Evolutionary conservation across 2,888 invertebrate genomes (phyloP).

Genomic region (Heliconius cydno): DNA sequence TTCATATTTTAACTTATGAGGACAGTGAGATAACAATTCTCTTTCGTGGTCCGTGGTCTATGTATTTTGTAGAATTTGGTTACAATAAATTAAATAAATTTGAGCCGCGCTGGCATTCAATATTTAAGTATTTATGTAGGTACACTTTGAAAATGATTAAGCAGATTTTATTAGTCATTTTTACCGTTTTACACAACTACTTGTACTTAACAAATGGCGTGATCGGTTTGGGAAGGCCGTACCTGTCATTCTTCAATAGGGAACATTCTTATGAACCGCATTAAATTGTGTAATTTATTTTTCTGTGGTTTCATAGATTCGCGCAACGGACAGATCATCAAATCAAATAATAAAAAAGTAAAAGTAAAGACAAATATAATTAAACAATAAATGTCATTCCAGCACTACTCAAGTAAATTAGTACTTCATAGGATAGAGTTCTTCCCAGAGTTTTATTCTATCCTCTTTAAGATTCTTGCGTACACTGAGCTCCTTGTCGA

Average conservation of each 20-base stretch:
- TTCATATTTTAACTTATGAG: not conserved
- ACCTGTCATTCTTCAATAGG: not conserved
- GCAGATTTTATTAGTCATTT: not conserved
- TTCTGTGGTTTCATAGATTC: not conserved
- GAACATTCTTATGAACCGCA: not conserved
- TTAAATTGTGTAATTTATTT: not conserved
- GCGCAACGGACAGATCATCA: too few relatives aligned
- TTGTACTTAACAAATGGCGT: not conserved
- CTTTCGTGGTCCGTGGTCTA: too few relatives aligned
- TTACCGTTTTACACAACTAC: not conserved
- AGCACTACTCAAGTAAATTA: slow-evolving; percentile 32
- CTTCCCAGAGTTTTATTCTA: slow-evolving; percentile 62
- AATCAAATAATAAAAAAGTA: too few relatives aligned
- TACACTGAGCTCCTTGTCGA: slow-evolving; percentile 54
- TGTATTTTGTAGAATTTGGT: too few relatives aligned
- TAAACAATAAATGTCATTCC: not conserved
- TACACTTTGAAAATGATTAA: not conserved
- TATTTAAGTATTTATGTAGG: not conserved
- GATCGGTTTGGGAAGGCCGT: too few relatives aligned
- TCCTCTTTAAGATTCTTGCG: slow-evolving; percentile 59
- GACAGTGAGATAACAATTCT: not conserved
- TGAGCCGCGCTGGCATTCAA: not conserved
- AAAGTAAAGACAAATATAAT: not conserved
- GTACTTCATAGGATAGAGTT: slow-evolving; percentile 64
- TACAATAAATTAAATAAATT: too few relatives aligned